Evolutionary conservation across 2,888 invertebrate species (phyloP), one percentile per base, ranked within the genome.

Genomic region (Eumacrocentrus americanus): DNA sequence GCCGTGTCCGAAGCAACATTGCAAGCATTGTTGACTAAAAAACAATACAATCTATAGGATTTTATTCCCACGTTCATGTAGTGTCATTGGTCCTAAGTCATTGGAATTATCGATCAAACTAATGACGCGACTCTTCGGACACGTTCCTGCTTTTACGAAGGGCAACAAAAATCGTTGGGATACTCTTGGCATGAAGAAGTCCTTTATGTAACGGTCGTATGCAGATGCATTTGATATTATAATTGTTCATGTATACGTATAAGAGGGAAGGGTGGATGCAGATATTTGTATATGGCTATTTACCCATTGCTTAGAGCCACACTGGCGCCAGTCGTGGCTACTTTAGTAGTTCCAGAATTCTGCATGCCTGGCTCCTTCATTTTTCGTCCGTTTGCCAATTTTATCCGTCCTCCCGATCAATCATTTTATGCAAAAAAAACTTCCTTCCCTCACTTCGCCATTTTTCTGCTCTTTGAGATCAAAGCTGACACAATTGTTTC

Each of bases 251-350:
- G 14, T 22, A 50, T 40, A 38, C 7, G 18, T 53, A 50, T 57
- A 50, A 38, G 22, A 14, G 25, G 34, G 35, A 16, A 53, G 54
- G 53, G 47, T 55, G 64, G 64, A 68, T 69, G 67, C 63, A 63
- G 62, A 59, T 63, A 61, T 59, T 57, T 51, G 35, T 58, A 22
- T 44, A 65, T 44, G 25, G 22, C 61, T 72, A 76, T 72, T 77
- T 78, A 78, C 78, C 78, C 78, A 66, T 76, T 76, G 66, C 70
- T 66, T 55, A 75, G 55, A 56, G 68, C 48, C 57, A 67, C 60
- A 48, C 65, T 69, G 50, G 69, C 57, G 60, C 65, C 61, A 14
- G 52, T 48, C 53, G 66, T 29, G 58, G 65, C 64, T 61, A 67
- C 69, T 65, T 66, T 70, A 63, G 67, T 64, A 58, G 70, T 67